Percentiles rank a stretch among this genome's conserved stretches.
Conservation (phyloP, 2,888 invertebrate genomes). For the Augochlorella aurata region DNA sequence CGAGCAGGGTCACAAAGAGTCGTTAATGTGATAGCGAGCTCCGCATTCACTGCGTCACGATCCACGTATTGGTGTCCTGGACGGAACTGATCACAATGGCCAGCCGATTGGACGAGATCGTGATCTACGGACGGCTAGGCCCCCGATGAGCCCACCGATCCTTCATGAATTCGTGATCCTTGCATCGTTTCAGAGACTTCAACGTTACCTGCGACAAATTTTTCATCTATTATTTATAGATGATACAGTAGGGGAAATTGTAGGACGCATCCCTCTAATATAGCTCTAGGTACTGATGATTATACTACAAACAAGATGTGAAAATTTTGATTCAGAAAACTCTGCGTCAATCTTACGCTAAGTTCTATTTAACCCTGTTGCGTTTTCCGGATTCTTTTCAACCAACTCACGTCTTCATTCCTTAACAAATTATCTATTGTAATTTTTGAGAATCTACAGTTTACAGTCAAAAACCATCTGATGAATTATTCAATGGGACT, state of each 20-base stretch:
- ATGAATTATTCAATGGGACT: too few species aligned
- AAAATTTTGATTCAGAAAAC: too few species aligned
- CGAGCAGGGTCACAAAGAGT: not conserved
- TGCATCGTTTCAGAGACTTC: constrained; percentile 9
- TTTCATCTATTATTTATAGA: not conserved
- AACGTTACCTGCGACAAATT: not conserved
- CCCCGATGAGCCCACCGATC: constrained; percentile 15
- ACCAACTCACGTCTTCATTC: too few species aligned
- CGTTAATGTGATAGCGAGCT: not conserved
- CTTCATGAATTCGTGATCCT: constrained; percentile 48
- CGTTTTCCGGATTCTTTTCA: too few species aligned
- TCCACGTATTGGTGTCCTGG: constrained; percentile 16
- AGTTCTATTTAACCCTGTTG: too few species aligned
- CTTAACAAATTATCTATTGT: too few species aligned
- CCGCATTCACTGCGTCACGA: constrained; percentile 43
- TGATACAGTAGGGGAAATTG: not conserved
- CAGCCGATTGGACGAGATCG: not conserved
- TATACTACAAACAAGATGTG: too few species aligned
- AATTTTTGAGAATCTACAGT: too few species aligned
- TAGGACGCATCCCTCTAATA: too few species aligned
- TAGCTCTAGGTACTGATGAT: too few species aligned
- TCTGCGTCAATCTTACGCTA: too few species aligned
- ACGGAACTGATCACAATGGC: constrained; percentile 34
- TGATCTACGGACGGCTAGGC: constrained; percentile 19
- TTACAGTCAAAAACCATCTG: too few species aligned